Evolutionary conservation across 2,888 invertebrate genomes (phyloP), one percentile per base, ranked within the genome.

Genomic region (Lasiommata megera): DNA sequence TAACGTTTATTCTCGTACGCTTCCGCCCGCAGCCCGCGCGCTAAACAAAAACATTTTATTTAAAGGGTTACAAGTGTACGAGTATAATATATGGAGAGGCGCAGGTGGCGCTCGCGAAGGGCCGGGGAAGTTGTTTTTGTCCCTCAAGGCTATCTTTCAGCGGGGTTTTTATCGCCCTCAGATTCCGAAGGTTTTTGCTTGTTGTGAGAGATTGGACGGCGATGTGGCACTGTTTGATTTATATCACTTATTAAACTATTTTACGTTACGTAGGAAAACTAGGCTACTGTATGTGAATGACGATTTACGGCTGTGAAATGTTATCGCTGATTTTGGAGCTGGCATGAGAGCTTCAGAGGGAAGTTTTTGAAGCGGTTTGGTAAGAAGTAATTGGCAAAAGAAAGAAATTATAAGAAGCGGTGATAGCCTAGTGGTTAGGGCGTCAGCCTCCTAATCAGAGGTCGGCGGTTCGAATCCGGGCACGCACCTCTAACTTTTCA

Each of bases 141-240:
- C 65, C 68, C 69, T 67, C 56, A 61, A 57, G 68, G 68, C 69
- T 58, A 68, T 68, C 69, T 67, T 63, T 66, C 66, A 66, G 61
- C 67, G 54, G 61, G 65, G 47, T 66, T 67, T 58, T 69, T 69
- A 67, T 69, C 67, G 69, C 50, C 54, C 56, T 56, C 61, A 55
- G 65, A 66, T 66, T 63, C 53, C 46, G 51, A 51, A 59, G 59
- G 56, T 62, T 62, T 46, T 57, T 56, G 29, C 58, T 54, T 40
- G 54, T 38, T 46, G 56, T 31, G 16, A n/a, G 18, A 52, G 41
- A 41, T 40, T 51, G 28, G 28, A 23, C n/a, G 50, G 51, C 37
- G 16, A 51, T 29, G 37, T 38, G 38, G 14, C 38, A 28, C 17
- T 12, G 48, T 36, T 36, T 31, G 46, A 46, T 46, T 46, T 46